Percentiles rank a stretch among this genome's conserved stretches.
These are phyloP conservation scores for Argyrosomus japonicus DNA, from an alignment of 2,113 vertebrate species.

Conservation along the genomic window DNA sequence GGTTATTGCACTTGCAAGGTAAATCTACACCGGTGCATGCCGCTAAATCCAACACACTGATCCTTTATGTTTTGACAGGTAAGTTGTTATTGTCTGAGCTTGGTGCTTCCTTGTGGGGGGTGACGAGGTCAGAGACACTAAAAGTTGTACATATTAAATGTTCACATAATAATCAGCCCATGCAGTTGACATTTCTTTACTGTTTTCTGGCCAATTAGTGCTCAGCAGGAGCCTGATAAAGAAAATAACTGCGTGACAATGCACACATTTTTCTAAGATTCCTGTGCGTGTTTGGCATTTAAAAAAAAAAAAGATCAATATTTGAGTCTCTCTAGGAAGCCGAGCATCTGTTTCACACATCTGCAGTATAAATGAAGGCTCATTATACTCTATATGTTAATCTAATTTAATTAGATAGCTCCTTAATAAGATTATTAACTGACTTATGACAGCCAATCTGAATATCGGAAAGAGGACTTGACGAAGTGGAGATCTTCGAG, in stretches of 20 bases:
- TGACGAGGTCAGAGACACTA: background rate
- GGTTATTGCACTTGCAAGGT: too few relatives aligned
- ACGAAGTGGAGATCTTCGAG: background rate
- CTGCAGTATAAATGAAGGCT: slow-evolving; percentile 1
- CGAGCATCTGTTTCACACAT: slow-evolving; percentile 35
- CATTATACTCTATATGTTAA: background rate
- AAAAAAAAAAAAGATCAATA: slow-evolving; percentile 34
- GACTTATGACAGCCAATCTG: background rate
- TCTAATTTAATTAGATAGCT: background rate
- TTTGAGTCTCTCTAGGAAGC: background rate
- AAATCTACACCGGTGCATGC: too few relatives aligned
- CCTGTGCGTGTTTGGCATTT: slow-evolving; percentile 25
- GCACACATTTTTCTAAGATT: background rate
- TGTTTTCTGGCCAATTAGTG: slow-evolving; percentile 17
- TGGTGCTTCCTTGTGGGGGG: background rate
- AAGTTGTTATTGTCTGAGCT: background rate
- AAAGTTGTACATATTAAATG: background rate
- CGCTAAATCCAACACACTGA: too few relatives aligned
- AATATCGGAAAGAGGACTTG: background rate
- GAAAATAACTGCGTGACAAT: slow-evolving; percentile 1
- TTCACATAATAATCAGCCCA: background rate
- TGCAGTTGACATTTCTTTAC: slow-evolving; percentile 20
- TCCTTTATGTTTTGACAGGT: too few relatives aligned
- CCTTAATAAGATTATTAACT: slow-evolving; percentile 1
- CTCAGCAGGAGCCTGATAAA: background rate